These are phyloP conservation scores for Drosophila helvetica DNA, from an alignment of 2,888 invertebrate species.

Conservation along the genomic window DNA sequence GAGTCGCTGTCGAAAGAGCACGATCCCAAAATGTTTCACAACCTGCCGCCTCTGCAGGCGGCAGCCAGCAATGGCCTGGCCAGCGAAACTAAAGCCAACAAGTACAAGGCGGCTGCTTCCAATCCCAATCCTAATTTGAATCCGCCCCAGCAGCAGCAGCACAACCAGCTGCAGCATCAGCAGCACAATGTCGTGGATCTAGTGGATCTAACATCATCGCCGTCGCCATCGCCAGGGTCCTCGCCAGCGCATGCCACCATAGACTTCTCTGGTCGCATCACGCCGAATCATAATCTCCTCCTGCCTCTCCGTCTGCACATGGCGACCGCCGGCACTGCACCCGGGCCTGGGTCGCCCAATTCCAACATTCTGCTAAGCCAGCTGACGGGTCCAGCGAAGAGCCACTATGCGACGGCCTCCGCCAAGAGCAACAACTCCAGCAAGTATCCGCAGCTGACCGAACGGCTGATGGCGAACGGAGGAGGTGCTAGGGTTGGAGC, in stretches of 20 bases:
- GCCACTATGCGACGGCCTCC: constrained; percentile 43
- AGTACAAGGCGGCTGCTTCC: constrained; percentile 3
- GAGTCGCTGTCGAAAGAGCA: constrained; percentile 79
- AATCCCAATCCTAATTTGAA: constrained; percentile 7
- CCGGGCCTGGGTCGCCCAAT: constrained; percentile 44
- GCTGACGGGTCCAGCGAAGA: constrained; percentile 67
- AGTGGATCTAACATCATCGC: constrained; percentile 82
- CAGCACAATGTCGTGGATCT: constrained; percentile 77
- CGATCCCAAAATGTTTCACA: constrained; percentile 82
- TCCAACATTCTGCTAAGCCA: constrained; percentile 73
- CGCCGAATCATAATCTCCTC: constrained; percentile 37
- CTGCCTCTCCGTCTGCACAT: constrained; percentile 43
- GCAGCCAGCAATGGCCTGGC: constrained; percentile 56
- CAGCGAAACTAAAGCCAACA: constrained; percentile 17
- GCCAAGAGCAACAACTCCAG: constrained; percentile 38
- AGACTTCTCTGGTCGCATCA: constrained; percentile 24
- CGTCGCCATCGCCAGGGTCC: constrained; percentile 81
- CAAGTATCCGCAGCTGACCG: constrained; percentile 80
- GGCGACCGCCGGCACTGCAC: constrained; percentile 43
- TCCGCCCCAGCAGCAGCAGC: constrained; percentile 5
- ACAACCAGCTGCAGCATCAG: constrained; percentile 8
- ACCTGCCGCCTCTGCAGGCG: constrained; percentile 58
- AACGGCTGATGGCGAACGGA: constrained; percentile 79
- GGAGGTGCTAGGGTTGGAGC: constrained; percentile 8
- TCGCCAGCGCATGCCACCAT: constrained; percentile 72